phyloP scores from a whole-genome alignment of 2,888 invertebrate genomes.

The Dichetophora obliterata region DNA sequence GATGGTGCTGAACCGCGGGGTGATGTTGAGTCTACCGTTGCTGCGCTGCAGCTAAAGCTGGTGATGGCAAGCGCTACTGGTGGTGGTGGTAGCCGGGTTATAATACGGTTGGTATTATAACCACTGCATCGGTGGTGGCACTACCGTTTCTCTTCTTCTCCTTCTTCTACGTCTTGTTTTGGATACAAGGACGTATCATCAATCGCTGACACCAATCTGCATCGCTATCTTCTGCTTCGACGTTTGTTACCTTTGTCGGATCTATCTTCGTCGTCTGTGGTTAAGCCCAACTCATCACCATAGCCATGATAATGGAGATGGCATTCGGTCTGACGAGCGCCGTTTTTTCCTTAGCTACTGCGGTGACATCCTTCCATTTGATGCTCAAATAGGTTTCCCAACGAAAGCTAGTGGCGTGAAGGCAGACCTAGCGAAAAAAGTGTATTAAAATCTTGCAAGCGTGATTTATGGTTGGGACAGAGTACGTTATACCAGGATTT shows the following conservation, averaged over 20 bases:
- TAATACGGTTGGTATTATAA: no score
- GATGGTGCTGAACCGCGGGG: no score
- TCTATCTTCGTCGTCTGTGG: constrained; percentile 91
- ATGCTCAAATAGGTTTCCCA: constrained; percentile 93
- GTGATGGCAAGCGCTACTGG: no score
- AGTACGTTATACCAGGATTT: constrained; percentile 88
- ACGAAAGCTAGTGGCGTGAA: constrained; percentile 97
- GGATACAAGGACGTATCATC: constrained; percentile 50
- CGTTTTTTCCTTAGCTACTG: constrained; percentile 95
- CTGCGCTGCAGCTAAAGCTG: no score
- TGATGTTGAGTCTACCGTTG: no score
- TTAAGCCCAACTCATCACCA: constrained; percentile 93
- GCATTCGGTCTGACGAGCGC: constrained; percentile 97
- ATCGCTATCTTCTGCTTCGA: constrained; percentile 49
- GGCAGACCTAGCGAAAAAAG: constrained; percentile 95
- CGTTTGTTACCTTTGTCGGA: constrained; percentile 66
- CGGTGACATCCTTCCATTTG: constrained; percentile 90
- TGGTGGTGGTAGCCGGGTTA: no score
- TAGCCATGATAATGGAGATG: constrained; percentile 90
- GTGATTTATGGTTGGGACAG: constrained; percentile 93
- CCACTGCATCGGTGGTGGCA: no score
- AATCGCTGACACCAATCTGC: constrained; percentile 57
- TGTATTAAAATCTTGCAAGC: constrained; percentile 91
- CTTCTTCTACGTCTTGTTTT: neutral
- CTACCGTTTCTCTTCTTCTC: neutral